Evolutionary conservation across 2,888 invertebrate species (phyloP).

Genomic region (Pristionchus fissidentatus): DNA sequence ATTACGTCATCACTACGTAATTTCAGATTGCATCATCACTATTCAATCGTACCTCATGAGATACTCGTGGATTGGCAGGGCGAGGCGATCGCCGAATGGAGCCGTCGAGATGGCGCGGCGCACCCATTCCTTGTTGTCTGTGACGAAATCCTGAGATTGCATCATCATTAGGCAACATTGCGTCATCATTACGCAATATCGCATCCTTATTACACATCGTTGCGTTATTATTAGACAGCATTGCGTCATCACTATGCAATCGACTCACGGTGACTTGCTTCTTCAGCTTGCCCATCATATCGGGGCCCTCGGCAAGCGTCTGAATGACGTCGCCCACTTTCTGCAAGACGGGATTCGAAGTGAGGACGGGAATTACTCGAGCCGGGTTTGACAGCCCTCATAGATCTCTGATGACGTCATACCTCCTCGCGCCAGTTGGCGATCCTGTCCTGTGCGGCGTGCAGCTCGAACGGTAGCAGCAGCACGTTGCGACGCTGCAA

Average conservation of each 20-base stretch:
- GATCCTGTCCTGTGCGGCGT: constrained; percentile 8
- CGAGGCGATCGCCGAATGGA: background rate
- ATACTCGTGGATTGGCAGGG: background rate
- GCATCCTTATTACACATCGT: no score
- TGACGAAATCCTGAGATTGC: background rate
- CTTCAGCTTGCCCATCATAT: constrained; percentile 16
- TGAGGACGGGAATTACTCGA: no score
- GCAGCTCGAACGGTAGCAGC: constrained; percentile 15
- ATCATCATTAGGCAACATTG: background rate
- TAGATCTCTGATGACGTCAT: no score
- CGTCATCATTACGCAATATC: background rate
- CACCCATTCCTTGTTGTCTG: background rate
- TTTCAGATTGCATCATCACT: background rate
- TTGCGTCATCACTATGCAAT: background rate
- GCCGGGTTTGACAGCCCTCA: no score
- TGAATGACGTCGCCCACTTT: constrained; percentile 31
- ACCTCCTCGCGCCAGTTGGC: constrained; percentile 6
- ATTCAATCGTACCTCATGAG: background rate
- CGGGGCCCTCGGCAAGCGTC: constrained; percentile 18
- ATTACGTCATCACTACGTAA: background rate
- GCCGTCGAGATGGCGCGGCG: background rate
- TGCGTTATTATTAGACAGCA: background rate
- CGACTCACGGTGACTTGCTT: constrained; percentile 6
- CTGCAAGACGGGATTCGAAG: background rate
- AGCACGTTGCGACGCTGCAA: constrained; percentile 9